Percentiles rank a stretch among this genome's conserved stretches.
Conservation (phyloP, 2,113 vertebrate genomes). For the Felis chaus region DNA sequence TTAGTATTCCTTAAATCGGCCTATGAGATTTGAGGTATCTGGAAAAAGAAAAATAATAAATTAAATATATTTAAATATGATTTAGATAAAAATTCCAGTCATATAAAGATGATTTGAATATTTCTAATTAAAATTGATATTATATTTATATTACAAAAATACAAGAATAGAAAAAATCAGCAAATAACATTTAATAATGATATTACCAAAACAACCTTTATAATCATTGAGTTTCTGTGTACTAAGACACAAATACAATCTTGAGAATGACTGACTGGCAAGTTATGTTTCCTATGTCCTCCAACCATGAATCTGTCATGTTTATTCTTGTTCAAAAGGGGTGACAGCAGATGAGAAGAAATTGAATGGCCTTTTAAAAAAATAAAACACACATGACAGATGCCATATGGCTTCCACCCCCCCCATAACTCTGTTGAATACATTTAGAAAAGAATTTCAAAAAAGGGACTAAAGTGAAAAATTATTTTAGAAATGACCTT, state of each 20-base stretch:
- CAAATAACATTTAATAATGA: background rate
- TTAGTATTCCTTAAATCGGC: background rate
- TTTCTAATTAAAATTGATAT: background rate
- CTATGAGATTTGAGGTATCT: background rate
- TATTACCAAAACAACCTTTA: background rate
- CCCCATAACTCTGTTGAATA: background rate
- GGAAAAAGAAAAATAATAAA: background rate
- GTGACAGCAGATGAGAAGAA: constrained; percentile 53
- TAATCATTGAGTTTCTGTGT: background rate
- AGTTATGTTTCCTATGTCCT: constrained; percentile 25
- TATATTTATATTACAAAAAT: background rate
- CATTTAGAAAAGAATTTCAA: background rate
- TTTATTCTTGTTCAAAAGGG: constrained; percentile 46
- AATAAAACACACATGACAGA: constrained; percentile 8
- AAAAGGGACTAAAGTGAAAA: background rate
- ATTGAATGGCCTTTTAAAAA: constrained; percentile 30
- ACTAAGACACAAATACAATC: background rate
- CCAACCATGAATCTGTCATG: background rate
- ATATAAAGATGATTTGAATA: background rate
- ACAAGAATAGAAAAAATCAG: background rate
- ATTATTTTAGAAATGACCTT: background rate
- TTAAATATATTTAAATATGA: background rate
- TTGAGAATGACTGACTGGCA: constrained; percentile 52
- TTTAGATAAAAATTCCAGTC: background rate
- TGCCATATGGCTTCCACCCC: background rate